These are phyloP conservation scores for Zosterops japonicus DNA, from an alignment of 2,113 vertebrate genomes.

Conservation along the genomic window DNA sequence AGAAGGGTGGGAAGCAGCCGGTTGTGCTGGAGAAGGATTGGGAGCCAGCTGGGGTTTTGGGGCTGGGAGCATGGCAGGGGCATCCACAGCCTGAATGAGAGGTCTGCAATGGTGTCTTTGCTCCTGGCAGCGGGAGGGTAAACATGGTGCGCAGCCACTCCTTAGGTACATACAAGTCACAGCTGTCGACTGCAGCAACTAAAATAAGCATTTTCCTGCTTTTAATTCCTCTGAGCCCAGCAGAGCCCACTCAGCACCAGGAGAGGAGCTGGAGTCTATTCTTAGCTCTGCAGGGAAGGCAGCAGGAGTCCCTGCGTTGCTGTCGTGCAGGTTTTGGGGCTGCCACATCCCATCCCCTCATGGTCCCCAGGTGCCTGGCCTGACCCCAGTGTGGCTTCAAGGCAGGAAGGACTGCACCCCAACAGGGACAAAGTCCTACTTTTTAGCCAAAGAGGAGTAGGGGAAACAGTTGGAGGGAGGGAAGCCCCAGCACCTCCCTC, in stretches of 20 bases:
- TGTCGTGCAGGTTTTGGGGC: background rate
- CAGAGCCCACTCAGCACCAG: constrained; percentile 60
- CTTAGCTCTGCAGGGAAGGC: constrained; percentile 55
- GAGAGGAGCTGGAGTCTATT: constrained; percentile 51
- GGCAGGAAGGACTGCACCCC: background rate
- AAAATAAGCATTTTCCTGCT: constrained; percentile 60
- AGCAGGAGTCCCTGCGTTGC: background rate
- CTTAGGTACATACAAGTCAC: constrained; percentile 43
- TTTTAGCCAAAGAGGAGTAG: background rate
- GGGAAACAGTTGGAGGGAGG: background rate
- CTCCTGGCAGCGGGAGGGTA: background rate
- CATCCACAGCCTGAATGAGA: background rate
- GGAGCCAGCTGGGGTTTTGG: background rate
- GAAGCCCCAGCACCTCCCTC: background rate
- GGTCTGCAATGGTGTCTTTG: background rate
- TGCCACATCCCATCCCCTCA: background rate
- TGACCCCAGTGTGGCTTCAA: fast-evolving
- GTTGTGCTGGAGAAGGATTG: background rate
- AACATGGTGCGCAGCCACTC: background rate
- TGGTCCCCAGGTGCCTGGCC: background rate
- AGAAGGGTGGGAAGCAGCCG: background rate
- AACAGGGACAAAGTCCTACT: background rate
- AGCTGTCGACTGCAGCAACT: constrained; percentile 58
- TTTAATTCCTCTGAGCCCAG: constrained; percentile 63
- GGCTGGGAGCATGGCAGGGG: background rate